Base-by-base conservation (phyloP, 2,888 invertebrate species). In the Andrena bucephala region DNA sequence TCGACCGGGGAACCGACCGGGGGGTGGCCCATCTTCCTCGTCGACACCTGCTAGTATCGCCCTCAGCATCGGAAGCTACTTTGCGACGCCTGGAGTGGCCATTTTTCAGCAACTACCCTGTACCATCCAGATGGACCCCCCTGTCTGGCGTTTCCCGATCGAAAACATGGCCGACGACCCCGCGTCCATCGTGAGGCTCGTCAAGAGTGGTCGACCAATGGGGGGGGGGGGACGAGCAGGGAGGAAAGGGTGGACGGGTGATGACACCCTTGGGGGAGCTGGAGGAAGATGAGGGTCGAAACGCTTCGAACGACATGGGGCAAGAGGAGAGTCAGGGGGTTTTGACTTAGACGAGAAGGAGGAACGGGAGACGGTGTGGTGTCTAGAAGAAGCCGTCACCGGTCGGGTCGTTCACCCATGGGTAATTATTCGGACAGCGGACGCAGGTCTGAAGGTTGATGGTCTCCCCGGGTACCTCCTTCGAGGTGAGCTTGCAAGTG, bases 401-500 rank as follows among this genome's bases (percentile, higher is more conserved):
- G 90, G 97, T 97, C 85, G 98, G 98, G 95, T 98, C 98, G 94
- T 97, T 97, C 92, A 98, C 94, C 98, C 98, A 98, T 91, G 98
- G 98, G 95, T 98, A 98, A 94, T 98, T 98, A 94, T 97, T 97
- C 89, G 98, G 98, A 94, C 98, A 98, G 94, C 98, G 96, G 91
- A 98, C 96, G 94, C 98, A 98, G 75, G 98, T 98, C 94, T 98
- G 98, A 87, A 98, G 95, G 94, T 98, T 98, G 94, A 98, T 96
- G 89, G 98, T 98, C 95, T 98, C 98, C 77, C 98, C 98, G 95
- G 98, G 98, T 90, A 98, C 97, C 94, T 98, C 98, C 95, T 98
- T 98, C 89, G 98, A 97, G 83, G 97, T 98, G 80, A 98, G 95
- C 93, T 98, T 98, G 95, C 98, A 98, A 77, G 97, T 96, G 94